phyloP scores from a whole-genome alignment of 2,888 invertebrate genomes.

The Branchellion lobata region DNA sequence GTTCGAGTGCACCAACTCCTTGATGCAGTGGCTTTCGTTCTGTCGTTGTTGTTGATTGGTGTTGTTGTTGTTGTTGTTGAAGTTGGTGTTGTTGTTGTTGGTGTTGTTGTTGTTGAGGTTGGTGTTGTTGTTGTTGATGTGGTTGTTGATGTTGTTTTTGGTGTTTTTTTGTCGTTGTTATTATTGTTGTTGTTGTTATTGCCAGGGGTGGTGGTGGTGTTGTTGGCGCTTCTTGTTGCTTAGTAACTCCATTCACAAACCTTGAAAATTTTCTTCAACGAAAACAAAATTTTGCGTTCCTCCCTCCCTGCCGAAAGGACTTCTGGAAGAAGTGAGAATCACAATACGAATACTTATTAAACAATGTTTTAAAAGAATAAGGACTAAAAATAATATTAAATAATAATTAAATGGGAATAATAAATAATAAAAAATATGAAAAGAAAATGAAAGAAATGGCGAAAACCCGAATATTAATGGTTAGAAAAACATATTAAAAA shows the following conservation, averaged over 20 bases:
- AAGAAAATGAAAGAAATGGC: no score
- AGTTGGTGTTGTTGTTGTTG: neutral
- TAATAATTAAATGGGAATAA: neutral
- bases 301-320: conserved; percentile 50
- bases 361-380: neutral
- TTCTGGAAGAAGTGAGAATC: conserved; percentile 1
- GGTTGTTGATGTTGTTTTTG: no score
- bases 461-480: no score
- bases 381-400: neutral
- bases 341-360: no score
- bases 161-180: no score
- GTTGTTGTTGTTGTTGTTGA: neutral
- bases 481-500: no score
- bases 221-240: no score
- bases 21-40: conserved; percentile 97
- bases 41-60: conserved; percentile 63
- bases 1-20: conserved; percentile 97
- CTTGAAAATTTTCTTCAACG: conserved; percentile 96
- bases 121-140: no score
- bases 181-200: no score
- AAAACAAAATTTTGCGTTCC: conserved; percentile 87
- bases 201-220: no score
- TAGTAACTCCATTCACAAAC: conserved; percentile 63
- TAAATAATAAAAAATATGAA: conserved; percentile 2
- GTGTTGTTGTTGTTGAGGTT: no score